Conservation (phyloP, 1,140 invertebrate species). For the Latrodectus geometricus region DNA sequence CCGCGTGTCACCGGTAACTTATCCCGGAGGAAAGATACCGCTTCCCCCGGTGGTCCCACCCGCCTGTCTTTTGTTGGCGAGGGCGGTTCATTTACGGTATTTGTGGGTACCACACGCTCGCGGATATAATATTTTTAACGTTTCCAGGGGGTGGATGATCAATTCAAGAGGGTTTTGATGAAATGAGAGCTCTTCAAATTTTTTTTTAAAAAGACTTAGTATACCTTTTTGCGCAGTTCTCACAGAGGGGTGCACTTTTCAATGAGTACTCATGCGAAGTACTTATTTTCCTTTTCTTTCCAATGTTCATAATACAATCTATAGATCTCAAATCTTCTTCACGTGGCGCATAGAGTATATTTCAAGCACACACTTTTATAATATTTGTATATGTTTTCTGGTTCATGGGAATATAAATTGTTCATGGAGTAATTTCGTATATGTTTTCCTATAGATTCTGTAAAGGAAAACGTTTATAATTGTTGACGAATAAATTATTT, state of each 20-base stretch:
- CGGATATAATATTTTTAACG: not conserved
- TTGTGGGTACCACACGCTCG: not conserved
- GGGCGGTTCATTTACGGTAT: slow-evolving; percentile 1
- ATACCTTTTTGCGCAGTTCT: not conserved
- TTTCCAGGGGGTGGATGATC: not conserved
- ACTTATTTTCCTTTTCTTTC: not conserved
- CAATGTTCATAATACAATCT: not conserved
- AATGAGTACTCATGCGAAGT: not conserved
- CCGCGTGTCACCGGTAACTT: not conserved
- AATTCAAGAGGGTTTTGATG: not conserved
- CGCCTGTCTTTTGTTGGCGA: not conserved
- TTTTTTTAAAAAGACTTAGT: not conserved
- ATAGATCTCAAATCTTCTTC: not conserved
- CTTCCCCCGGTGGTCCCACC: not conserved
- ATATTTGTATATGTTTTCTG: not conserved
- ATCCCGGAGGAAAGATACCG: not conserved
- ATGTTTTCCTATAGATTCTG: not conserved
- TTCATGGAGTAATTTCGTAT: not conserved
- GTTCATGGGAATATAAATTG: not conserved
- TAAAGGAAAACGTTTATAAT: not conserved
- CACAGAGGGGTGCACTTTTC: not conserved
- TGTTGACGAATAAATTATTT: too few relatives aligned
- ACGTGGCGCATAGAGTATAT: not conserved
- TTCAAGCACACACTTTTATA: too few relatives aligned
- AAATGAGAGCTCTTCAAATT: not conserved